Evolutionary conservation across 2,888 invertebrate species (phyloP), one percentile per base, ranked within the genome.

Genomic region (Andricus curvator): DNA sequence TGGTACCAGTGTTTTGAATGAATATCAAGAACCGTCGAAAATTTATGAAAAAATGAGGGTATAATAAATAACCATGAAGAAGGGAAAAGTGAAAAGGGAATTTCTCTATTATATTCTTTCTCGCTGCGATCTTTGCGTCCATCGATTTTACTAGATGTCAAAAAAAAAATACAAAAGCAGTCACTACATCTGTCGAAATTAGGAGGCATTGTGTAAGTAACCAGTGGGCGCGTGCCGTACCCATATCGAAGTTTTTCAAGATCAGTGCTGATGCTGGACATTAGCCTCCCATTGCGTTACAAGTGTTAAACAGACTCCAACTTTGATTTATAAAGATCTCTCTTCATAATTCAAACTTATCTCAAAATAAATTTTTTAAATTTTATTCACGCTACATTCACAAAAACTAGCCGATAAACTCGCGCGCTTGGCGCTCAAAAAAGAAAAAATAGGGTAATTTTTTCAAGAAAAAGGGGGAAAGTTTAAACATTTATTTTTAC

Each of bases 181-280:
- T 74, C 77, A 79, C 80, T 80, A 78, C 83, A 82, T 83, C 82
- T 83, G 81, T 83, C 81, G 83, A 84, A 84, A 84, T 84, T 82
- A 80, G 81, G 48, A 44, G 70, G 78, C 78, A 82, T 81, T 82
- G 81, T 78, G 68, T n/a, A 56, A 44, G 9, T 29, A 76, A 60
- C 60, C 67, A 60, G 79, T 62, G 78, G 78, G n/a, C 76, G 66
- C 78, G 41, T 17, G 17, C 70, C 80, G 67, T 77, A 48, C 74
- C 74, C 70, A 48, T 44, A 74, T 74, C 51, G n/a, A 74, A 74
- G 51, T 74, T 74, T 33, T 74, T 74, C 74, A 74, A 74, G 74
- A 74, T 74, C 74, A 56, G n/a, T 70, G 48, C 56, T 74, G 29
- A 74, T 56, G 51, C 33, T 56, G 33, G 15, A 74, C 29, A 74